These are phyloP conservation scores for Epinephelus awoara DNA, from an alignment of 2,797 vertebrate species.

Conservation along the genomic window DNA sequence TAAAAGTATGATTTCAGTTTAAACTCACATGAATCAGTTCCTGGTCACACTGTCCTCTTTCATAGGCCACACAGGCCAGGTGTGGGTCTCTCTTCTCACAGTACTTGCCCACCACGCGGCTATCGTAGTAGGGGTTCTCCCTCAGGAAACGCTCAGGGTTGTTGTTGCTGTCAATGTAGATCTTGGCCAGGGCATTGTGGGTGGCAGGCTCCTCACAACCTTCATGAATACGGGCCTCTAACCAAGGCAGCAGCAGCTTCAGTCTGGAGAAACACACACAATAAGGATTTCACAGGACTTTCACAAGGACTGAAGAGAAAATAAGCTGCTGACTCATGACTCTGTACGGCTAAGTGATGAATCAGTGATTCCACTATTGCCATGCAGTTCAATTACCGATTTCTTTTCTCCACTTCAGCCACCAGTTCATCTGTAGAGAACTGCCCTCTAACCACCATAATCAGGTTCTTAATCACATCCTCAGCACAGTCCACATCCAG, in stretches of 20 bases:
- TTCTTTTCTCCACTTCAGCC: slow-evolving; percentile 96
- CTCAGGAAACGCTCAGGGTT: slow-evolving; percentile 93
- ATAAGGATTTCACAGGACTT: background rate
- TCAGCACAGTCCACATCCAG: slow-evolving; percentile 97
- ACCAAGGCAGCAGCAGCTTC: slow-evolving; percentile 94
- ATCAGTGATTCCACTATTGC: background rate
- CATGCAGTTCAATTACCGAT: slow-evolving; percentile 82
- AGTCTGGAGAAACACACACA: slow-evolving; percentile 83
- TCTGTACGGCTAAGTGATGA: background rate
- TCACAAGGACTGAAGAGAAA: background rate
- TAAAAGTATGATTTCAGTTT: background rate
- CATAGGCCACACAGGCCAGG: slow-evolving; percentile 94
- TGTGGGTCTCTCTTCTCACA: slow-evolving; percentile 97
- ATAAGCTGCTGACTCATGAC: background rate
- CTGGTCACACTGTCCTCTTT: slow-evolving; percentile 94
- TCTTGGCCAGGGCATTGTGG: slow-evolving; percentile 95
- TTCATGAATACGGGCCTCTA: slow-evolving; percentile 95
- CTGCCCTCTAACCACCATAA: slow-evolving; percentile 96
- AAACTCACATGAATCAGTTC: slow-evolving; percentile 93
- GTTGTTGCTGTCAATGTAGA: slow-evolving; percentile 97
- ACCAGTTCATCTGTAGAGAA: slow-evolving; percentile 98
- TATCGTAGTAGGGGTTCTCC: slow-evolving; percentile 94
- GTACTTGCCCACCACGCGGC: slow-evolving; percentile 94
- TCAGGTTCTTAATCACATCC: slow-evolving; percentile 97
- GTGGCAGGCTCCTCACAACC: slow-evolving; percentile 95